Evolutionary conservation across 1,140 invertebrate genomes (phyloP), one percentile per base, ranked within the genome.

Genomic region (Oppia nitens): DNA sequence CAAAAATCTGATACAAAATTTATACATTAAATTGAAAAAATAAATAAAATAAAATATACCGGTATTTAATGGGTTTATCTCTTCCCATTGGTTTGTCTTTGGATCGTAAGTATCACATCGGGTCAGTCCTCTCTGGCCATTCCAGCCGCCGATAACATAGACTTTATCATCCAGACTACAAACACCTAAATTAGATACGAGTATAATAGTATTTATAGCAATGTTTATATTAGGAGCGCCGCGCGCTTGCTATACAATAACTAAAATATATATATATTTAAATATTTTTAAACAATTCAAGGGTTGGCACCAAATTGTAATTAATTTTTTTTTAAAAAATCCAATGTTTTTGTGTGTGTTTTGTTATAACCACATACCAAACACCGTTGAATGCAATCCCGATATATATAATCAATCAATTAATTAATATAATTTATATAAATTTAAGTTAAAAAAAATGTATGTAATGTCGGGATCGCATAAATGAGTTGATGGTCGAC

Each of bases 1-100:
- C 88, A 56, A 88, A 88, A n/a, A 93, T 87, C 26, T 93, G 93
- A 75, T 98, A 98, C 64, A 98, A 96, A 74, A 90, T 81, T 71
- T 93, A 54, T 25, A 11, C 54, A n/a, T 11, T n/a, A 57, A 9
- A 55, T 14, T 17, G 20, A 4, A 4, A 24, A n/a, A n/a, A n/a
- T n/a, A n/a, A n/a, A n/a, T n/a, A n/a, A n/a, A n/a, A 26, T 17
- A 27, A 3, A 47, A 64, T 66, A 67, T 68, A 81, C 81, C 82
- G 53, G 71, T 77, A 66, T 79, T 77, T 17, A 87, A 66, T 9
- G 79, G 70, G 53, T 82, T 79, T 58, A 86, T 80, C 26, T 76
- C 74, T 2, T 69, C 69, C 86, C 86, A 90, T 20, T 68, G 67
- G 58, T 79, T 74, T 1, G 70, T 75, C 0, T 71, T 68, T 1